Percentiles rank a stretch among this genome's conserved stretches.
These are phyloP conservation scores for Laticauda colubrina DNA, from an alignment of 2,113 vertebrate genomes.

Conservation along the genomic window DNA sequence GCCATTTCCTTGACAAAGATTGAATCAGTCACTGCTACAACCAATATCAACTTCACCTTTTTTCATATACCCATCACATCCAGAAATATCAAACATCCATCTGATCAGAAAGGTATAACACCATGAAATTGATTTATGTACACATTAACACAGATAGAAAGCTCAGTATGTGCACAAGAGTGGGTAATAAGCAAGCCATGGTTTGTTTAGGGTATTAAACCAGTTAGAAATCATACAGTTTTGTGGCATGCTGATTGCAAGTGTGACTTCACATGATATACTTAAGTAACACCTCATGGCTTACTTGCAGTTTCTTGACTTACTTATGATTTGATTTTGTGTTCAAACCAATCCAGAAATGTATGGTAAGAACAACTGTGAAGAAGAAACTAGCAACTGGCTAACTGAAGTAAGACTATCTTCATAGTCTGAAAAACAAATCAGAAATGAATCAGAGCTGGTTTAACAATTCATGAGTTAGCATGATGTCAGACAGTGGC, in stretches of 20 bases:
- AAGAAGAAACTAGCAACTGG: not conserved
- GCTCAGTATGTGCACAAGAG: not conserved
- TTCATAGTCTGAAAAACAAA: not conserved
- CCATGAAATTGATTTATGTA: constrained; percentile 1
- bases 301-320: not conserved
- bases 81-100: not conserved
- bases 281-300: not conserved
- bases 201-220: not conserved
- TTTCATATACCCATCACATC: not conserved
- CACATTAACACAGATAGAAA: not conserved
- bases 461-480: not conserved
- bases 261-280: not conserved
- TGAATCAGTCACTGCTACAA: constrained; percentile 1
- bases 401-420: not conserved
- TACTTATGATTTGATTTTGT: not conserved
- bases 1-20: not conserved
- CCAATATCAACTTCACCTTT: constrained; percentile 3
- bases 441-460: not conserved
- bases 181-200: not conserved
- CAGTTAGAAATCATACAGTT: not conserved
- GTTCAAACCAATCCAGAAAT: not conserved
- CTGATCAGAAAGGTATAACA: not conserved
- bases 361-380: not conserved
- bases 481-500: not conserved
- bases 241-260: not conserved